These are phyloP conservation scores for Platysteira castanea DNA, from an alignment of 2,113 vertebrate species.

Conservation along the genomic window DNA sequence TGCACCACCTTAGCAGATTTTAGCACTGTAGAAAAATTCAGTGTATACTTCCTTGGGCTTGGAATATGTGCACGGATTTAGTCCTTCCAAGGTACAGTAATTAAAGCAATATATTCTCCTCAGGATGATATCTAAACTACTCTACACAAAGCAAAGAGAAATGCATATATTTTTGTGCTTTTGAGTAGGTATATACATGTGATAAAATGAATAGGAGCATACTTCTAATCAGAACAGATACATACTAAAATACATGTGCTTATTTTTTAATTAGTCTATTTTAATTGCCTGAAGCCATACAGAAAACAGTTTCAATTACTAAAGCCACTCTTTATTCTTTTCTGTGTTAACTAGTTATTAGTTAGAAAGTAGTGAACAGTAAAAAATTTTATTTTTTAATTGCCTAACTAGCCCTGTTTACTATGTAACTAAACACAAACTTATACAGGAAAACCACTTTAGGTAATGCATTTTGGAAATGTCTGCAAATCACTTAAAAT, in stretches of 20 bases:
- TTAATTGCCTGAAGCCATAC: not conserved
- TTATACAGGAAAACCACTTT: not conserved
- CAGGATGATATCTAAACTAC: not conserved
- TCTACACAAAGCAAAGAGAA: not conserved
- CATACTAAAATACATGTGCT: not conserved
- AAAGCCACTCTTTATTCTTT: not conserved
- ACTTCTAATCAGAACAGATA: not conserved
- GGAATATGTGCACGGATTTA: not conserved
- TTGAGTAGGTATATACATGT: not conserved
- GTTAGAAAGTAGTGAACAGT: not conserved
- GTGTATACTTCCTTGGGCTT: not conserved
- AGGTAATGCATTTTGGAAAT: not conserved
- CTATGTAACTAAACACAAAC: not conserved
- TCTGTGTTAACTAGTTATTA: not conserved
- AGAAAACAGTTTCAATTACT: not conserved
- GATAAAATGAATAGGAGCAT: not conserved
- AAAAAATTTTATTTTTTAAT: not conserved
- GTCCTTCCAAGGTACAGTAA: not conserved
- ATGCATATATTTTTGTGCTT: not conserved
- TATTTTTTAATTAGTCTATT: not conserved
- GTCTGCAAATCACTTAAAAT: not conserved
- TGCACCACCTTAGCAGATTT: not conserved
- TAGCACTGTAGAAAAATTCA: not conserved
- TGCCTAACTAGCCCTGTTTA: not conserved
- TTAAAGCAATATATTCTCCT: not conserved